Conservation (phyloP, 2,888 invertebrate species). For the Cheilosia soror region DNA sequence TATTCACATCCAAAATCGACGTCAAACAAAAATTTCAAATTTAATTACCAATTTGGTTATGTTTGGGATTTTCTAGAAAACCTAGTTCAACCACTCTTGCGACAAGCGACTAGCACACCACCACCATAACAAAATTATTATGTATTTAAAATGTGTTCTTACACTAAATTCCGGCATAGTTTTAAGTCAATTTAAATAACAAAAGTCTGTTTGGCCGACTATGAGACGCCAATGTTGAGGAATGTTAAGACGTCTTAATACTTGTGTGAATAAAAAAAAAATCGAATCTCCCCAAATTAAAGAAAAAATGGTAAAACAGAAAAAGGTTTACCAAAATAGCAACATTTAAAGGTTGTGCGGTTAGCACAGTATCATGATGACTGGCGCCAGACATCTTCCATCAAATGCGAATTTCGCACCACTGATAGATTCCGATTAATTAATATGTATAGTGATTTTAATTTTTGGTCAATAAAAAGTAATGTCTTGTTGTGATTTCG, state of each 20-base stretch:
- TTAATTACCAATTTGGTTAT: constrained; percentile 12
- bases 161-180: constrained; percentile 50
- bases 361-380: constrained; percentile 19
- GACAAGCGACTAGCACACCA: constrained; percentile 9
- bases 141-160: constrained; percentile 44
- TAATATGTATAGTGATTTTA: constrained; percentile 26
- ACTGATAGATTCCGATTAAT: constrained; percentile 39
- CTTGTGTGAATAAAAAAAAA: neutral
- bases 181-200: constrained; percentile 46
- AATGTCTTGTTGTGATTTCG: constrained; percentile 2
- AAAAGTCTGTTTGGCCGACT: constrained; percentile 37
- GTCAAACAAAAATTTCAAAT: constrained; percentile 22
- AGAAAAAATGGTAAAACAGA: constrained; percentile 25
- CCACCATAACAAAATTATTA: constrained; percentile 18
- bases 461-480: constrained; percentile 1
- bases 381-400: constrained; percentile 57
- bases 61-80: constrained; percentile 39
- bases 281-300: neutral
- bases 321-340: constrained; percentile 26
- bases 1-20: constrained; percentile 16
- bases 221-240: constrained; percentile 51
- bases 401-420: constrained; percentile 33
- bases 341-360: constrained; percentile 51
- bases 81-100: constrained; percentile 20
- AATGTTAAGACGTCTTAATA: constrained; percentile 43